phyloP scores from a whole-genome alignment of 2,113 vertebrate genomes.

The Odontophorus gujanensis region DNA sequence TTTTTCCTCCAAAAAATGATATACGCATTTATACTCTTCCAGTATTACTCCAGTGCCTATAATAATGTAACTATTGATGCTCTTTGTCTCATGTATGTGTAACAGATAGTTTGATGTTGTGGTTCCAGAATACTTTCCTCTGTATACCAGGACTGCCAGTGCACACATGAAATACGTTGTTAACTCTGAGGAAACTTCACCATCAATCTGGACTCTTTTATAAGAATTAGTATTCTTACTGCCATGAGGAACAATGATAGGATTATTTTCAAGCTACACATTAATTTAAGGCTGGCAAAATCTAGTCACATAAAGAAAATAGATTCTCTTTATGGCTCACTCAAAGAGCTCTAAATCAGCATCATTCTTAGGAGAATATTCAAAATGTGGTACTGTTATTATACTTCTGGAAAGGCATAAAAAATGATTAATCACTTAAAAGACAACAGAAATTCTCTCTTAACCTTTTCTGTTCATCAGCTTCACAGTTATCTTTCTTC shows the following conservation, averaged over 20 bases:
- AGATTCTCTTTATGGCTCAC: background rate
- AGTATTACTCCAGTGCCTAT: background rate
- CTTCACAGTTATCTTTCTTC: background rate
- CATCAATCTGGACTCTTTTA: background rate
- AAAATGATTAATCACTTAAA: background rate
- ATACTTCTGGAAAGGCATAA: background rate
- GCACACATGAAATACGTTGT: background rate
- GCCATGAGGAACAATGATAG: background rate
- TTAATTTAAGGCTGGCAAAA: background rate
- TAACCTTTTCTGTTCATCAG: background rate
- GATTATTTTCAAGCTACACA: background rate
- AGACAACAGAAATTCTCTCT: background rate
- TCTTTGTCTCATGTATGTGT: background rate
- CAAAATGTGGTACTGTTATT: background rate
- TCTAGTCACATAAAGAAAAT: conserved; percentile 3
- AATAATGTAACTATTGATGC: background rate
- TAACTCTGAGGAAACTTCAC: background rate
- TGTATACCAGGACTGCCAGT: background rate
- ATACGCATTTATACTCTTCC: background rate
- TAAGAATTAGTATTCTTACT: background rate
- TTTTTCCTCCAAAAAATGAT: background rate
- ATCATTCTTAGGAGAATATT: background rate
- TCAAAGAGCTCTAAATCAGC: background rate
- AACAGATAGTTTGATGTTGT: fast-evolving
- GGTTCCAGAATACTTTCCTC: background rate